phyloP scores from a whole-genome alignment of 2,888 invertebrate species.

The Agrotis puta region DNA sequence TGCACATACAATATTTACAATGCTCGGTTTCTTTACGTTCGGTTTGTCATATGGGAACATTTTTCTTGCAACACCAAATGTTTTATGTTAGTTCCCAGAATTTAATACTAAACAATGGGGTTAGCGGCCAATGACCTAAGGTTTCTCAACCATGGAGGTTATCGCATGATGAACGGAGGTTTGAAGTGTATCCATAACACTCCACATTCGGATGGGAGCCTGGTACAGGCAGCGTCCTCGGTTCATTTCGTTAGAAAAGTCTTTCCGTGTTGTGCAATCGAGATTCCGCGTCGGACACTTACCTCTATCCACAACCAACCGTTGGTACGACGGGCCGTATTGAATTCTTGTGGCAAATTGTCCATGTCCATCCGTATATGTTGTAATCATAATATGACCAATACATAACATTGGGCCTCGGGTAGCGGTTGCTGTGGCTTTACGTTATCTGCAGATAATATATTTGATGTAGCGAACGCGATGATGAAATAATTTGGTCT shows the following conservation, averaged over 20 bases:
- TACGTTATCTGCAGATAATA: conserved; percentile 47
- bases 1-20: conserved; percentile 26
- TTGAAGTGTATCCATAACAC: conserved; percentile 51
- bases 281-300: conserved; percentile 63
- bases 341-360: conserved; percentile 35
- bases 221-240: conserved; percentile 49
- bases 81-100: conserved; percentile 27
- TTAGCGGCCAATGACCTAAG: conserved; percentile 52
- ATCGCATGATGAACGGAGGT: conserved; percentile 43
- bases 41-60: conserved; percentile 46
- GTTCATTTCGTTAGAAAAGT: conserved; percentile 62
- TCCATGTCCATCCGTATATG: conserved; percentile 14
- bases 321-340: conserved; percentile 24
- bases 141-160: conserved; percentile 52
- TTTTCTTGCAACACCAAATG: conserved; percentile 47
- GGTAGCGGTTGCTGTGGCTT: conserved; percentile 25
- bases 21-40: conserved; percentile 38
- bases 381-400: conserved; percentile 24
- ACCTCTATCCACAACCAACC: conserved; percentile 55
- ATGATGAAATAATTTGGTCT: conserved; percentile 49
- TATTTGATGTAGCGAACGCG: conserved; percentile 19
- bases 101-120: conserved; percentile 49
- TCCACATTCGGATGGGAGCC: conserved; percentile 48
- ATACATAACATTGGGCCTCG: background rate
- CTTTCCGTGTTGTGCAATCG: conserved; percentile 64